Base-by-base conservation (phyloP, 2,797 vertebrate species). In the Propithecus deckenii region DNA sequence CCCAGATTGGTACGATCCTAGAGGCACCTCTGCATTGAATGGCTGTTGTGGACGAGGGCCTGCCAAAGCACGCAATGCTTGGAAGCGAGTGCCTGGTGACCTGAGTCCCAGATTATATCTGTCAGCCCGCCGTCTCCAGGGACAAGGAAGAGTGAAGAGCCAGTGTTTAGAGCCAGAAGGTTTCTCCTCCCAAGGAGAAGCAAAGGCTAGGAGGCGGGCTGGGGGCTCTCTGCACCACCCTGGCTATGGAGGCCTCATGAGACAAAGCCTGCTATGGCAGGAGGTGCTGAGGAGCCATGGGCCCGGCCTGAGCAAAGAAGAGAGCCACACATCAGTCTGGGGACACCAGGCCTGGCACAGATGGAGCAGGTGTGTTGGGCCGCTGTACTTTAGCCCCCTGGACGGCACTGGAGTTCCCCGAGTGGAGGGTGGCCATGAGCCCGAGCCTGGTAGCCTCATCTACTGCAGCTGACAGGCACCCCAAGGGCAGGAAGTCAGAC, bases 361-460 rank as follows among this genome's bases (percentile, higher is more conserved):
- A 30, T 2, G 13, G 14, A 8, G 6, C 61, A 88, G 30, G 5
- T 2, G 1, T 0, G 2, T 13, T 1, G 5, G 52, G 61, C 32
- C 57, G 63, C 52, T 43, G 18, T 10, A 32, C 28, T 30, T 76
- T 48, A 12, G 69, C 15, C 63, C 63, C 46, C 14, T 25, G 52
- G 59, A 89, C 0, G 17, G 59, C 32, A 32, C 38, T 2, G 1
- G 43, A 23, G 35, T 43, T 32, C 46, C 43, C 30, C 52, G 35
- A 17, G 23, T 30, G 7, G 43, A 84, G 48, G 15, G 18, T 4
- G 1, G 23, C 22, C 22, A 23, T 4, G 59, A 57, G 25, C 38
- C 88, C n/a, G 48, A 18, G 13, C 65, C 76, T 5, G 7, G 71
- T 3, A 35, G 48, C 35, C 67, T 75, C 10, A 7, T 38, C 61